Conservation (phyloP, 2,113 vertebrate genomes). For the Burhinus oedicnemus region DNA sequence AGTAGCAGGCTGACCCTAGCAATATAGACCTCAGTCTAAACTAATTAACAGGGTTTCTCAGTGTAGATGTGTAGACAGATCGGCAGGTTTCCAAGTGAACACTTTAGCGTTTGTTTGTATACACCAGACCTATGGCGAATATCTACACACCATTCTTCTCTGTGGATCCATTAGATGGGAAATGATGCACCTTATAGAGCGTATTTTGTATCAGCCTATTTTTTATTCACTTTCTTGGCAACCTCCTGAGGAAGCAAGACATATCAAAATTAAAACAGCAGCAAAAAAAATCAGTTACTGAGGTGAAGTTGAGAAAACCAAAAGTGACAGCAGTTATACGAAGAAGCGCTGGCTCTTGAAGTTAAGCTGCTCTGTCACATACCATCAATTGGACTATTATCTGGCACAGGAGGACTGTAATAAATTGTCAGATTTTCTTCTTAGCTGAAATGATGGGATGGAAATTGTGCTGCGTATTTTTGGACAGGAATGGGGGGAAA, state of each 20-base stretch:
- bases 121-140: background rate
- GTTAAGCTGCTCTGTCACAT: constrained; percentile 77
- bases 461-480: constrained; percentile 68
- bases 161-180: background rate
- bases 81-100: background rate
- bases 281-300: constrained; percentile 52
- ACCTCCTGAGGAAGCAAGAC: constrained; percentile 50
- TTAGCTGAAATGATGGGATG: constrained; percentile 73
- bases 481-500: background rate
- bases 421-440: constrained; percentile 80
- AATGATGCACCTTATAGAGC: background rate
- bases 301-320: constrained; percentile 66
- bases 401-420: constrained; percentile 72
- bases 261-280: constrained; percentile 69
- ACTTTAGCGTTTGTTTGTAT: background rate
- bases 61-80: constrained; percentile 20
- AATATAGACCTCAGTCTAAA: background rate
- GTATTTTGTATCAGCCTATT: background rate
- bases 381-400: constrained; percentile 77
- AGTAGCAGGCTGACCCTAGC: background rate
- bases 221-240: constrained; percentile 56
- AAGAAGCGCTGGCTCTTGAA: constrained; percentile 65
- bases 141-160: background rate
- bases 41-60: constrained; percentile 51
- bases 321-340: constrained; percentile 70